These are phyloP conservation scores for Keiferia lycopersicella DNA, from an alignment of 2,888 invertebrate genomes.

Conservation along the genomic window DNA sequence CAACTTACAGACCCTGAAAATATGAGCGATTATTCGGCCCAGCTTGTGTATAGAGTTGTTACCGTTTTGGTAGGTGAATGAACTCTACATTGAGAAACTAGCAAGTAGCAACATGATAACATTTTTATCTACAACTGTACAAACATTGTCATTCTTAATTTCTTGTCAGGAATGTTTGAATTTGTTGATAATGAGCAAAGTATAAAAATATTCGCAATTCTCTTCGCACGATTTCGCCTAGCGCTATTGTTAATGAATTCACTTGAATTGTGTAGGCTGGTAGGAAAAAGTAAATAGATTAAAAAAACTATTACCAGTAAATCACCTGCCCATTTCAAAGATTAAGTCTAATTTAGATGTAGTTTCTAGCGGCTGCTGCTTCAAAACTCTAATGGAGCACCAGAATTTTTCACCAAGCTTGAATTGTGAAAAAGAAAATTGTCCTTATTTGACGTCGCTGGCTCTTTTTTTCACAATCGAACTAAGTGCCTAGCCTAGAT, in stretches of 20 bases:
- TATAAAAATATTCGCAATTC: not conserved
- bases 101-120: slow-evolving; percentile 57
- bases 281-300: not conserved
- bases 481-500: too few relatives aligned
- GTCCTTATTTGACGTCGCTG: too few relatives aligned
- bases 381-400: too few relatives aligned
- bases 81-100: slow-evolving; percentile 59
- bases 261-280: too few relatives aligned
- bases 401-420: too few relatives aligned
- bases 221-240: not conserved
- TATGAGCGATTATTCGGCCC: slow-evolving; percentile 88
- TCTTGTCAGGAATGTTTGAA: slow-evolving; percentile 44
- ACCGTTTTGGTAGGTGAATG: slow-evolving; percentile 88
- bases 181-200: not conserved
- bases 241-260: not conserved
- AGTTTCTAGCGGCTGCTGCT: too few relatives aligned
- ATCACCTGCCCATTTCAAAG: too few relatives aligned
- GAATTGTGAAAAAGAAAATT: too few relatives aligned
- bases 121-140: slow-evolving; percentile 59
- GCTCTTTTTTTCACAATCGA: too few relatives aligned
- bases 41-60: slow-evolving; percentile 92
- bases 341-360: too few relatives aligned
- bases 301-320: too few relatives aligned
- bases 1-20: slow-evolving; percentile 83
- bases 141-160: slow-evolving; percentile 51